A percentile compares a stretch with the other conserved stretches of the same genome.
Conservation (phyloP, 2,113 vertebrate species). For the Oxyruncus cristatus region DNA sequence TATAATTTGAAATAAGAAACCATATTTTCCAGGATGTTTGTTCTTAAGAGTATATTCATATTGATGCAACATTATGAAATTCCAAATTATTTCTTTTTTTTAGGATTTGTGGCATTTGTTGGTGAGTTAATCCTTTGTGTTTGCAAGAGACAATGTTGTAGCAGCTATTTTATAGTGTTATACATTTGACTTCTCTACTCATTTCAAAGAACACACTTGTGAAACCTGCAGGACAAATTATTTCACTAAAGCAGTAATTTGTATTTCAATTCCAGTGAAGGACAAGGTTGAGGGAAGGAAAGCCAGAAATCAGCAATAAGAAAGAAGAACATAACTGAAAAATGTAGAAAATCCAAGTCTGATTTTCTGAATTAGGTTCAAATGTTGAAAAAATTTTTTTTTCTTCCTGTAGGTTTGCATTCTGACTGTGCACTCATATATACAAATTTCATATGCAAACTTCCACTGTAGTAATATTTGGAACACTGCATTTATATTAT, state of each 20-base stretch:
- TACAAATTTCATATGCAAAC: neutral
- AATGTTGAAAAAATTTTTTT: neutral
- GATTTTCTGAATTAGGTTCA: neutral
- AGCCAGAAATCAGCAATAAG: neutral
- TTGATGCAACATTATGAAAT: neutral
- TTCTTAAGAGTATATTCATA: neutral
- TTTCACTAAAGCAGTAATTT: neutral
- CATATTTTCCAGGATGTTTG: neutral
- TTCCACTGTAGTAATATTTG: neutral
- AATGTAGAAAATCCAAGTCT: neutral
- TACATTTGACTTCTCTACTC: neutral
- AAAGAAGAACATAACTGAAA: neutral
- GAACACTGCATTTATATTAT: neutral
- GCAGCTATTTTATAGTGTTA: neutral
- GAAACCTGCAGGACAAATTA: neutral
- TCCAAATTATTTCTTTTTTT: neutral
- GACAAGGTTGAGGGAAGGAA: neutral
- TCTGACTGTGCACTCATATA: neutral
- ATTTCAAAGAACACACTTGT: neutral
- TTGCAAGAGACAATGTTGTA: neutral
- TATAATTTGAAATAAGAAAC: neutral
- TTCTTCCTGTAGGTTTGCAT: neutral
- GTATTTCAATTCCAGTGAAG: neutral
- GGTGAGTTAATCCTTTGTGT: neutral
- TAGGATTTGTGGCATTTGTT: neutral